These are phyloP conservation scores for Drosophila imparisetae DNA, from an alignment of 2,888 invertebrate genomes.

Conservation along the genomic window DNA sequence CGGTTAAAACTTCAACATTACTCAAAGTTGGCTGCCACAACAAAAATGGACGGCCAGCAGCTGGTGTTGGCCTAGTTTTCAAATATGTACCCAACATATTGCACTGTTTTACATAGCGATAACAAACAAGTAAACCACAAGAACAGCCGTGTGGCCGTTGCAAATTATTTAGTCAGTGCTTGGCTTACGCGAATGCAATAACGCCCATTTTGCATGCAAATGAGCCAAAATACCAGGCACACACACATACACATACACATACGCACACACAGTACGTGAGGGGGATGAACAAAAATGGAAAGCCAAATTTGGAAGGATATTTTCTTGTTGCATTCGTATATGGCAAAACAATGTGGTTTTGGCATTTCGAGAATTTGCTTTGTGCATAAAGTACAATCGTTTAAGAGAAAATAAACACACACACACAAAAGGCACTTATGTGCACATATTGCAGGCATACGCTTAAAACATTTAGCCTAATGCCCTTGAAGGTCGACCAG, in stretches of 20 bases:
- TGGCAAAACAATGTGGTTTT: conserved; percentile 25
- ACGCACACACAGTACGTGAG: not conserved
- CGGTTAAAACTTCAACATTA: conserved; percentile 68
- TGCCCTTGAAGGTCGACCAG: conserved; percentile 46
- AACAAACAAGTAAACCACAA: conserved; percentile 33
- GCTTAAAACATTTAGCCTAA: conserved; percentile 52
- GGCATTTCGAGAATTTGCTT: conserved; percentile 55
- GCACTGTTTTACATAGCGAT: conserved; percentile 46
- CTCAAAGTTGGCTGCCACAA: conserved; percentile 50
- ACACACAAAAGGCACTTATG: conserved; percentile 6
- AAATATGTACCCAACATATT: conserved; percentile 50
- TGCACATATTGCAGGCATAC: conserved; percentile 17
- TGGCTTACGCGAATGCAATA: conserved; percentile 34
- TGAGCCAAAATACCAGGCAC: conserved; percentile 26
- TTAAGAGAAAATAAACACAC: conserved; percentile 7
- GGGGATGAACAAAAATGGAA: conserved; percentile 40
- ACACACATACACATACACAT: not conserved
- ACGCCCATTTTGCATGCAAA: conserved; percentile 62
- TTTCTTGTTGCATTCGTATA: conserved; percentile 64
- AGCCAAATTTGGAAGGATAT: conserved; percentile 54
- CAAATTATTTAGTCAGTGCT: conserved; percentile 47
- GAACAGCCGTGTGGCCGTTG: conserved; percentile 12
- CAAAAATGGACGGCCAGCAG: conserved; percentile 33
- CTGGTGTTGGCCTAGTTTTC: conserved; percentile 69
- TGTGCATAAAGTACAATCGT: conserved; percentile 48